Percentiles rank a stretch among this genome's conserved stretches.
Conservation (phyloP, 2,113 vertebrate species). For the Glareola pratincola region DNA sequence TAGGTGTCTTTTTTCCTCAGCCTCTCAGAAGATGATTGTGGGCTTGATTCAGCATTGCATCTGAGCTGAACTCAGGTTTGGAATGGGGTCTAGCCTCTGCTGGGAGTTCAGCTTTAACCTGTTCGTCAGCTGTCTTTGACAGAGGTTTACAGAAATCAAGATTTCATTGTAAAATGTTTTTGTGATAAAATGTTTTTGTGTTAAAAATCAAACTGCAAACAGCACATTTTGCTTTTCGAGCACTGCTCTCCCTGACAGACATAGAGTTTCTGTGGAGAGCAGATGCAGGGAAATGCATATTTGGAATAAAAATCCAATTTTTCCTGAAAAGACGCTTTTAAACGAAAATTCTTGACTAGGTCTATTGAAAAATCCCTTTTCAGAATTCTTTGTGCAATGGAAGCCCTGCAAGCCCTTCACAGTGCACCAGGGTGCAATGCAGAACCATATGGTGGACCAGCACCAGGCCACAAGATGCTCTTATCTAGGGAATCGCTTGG, state of each 20-base stretch:
- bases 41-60: not conserved
- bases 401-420: not conserved
- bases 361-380: not conserved
- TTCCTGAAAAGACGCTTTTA: not conserved
- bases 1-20: not conserved
- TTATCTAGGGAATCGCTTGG: not conserved
- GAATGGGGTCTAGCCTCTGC: not conserved
- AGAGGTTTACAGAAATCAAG: not conserved
- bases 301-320: not conserved
- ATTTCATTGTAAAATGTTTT: not conserved
- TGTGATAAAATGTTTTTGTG: not conserved
- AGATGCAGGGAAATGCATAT: not conserved
- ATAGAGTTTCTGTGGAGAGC: not conserved
- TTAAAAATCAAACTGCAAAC: not conserved
- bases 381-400: not conserved
- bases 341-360: not conserved
- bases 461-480: rapidly evolving
- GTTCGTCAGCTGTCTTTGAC: not conserved
- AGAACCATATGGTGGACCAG: not conserved
- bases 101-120: not conserved
- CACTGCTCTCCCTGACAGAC: not conserved
- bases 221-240: not conserved
- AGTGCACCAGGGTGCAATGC: rapidly evolving
- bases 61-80: not conserved
- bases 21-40: not conserved